Base-by-base conservation (phyloP, 1,140 invertebrate genomes). In the Galleria mellonella region DNA sequence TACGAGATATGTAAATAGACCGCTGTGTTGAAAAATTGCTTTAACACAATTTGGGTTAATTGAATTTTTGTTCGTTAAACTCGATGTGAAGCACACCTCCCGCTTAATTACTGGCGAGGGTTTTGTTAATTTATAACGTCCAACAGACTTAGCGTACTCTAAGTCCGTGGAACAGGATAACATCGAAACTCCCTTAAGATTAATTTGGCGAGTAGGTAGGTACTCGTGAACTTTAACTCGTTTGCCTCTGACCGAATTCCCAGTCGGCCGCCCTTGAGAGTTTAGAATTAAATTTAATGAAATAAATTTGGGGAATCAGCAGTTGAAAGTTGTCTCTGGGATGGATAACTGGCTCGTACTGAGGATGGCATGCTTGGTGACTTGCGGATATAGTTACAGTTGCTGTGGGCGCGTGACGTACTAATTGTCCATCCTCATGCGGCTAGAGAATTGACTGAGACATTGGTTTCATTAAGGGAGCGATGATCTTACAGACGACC, bases 101-200 rank as follows among this genome's bases (percentile, higher is more conserved):
- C 55, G 64, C 56, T 76, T 81, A 81, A 84, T 82, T 78, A 79
- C 69, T 52, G 57, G 58, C 64, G 62, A 69, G 67, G 73, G 77
- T 72, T 83, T 37, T 78, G 75, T 75, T 81, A 84, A 82, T 82
- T 84, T 84, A 82, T 71, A 82, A 73, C 67, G 62, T 69, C 60
- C 62, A 65, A 66, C 62, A 61, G 68, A 72, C 68, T 68, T 68
- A 62, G 63, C 59, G 55, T 56, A 61, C 70, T 77, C 52, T 61
- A 75, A 73, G 68, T 66, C 69, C 51, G 49, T 53, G 57, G 64
- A 71, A 53, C 49, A 67, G 73, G 72, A 78, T 77, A 79, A 77
- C 79, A 76, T 78, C 74, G 72, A 75, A 82, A 82, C 76, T 85
- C 81, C 76, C 81, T 79, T 72, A 85, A 85, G 81, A 83, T 83